Percentiles rank a stretch among this genome's conserved stretches.
Conservation (phyloP, 1,140 invertebrate genomes). For the Drosophila tristis region DNA sequence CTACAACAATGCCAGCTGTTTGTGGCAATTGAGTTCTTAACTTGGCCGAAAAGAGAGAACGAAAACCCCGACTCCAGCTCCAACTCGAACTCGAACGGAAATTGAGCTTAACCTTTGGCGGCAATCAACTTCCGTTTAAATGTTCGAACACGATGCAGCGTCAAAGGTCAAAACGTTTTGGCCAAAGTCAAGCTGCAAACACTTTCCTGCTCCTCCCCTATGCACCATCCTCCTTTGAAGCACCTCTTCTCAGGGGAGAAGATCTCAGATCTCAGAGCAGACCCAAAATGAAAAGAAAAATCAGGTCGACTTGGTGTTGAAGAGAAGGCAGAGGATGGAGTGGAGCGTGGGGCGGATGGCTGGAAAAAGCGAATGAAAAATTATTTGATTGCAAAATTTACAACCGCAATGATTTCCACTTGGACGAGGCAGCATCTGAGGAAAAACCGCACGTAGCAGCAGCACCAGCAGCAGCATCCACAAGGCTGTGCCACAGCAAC, state of each 20-base stretch:
- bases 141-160: constrained; percentile 74
- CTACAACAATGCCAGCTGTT: constrained; percentile 43
- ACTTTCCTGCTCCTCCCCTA: constrained; percentile 54
- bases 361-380: constrained; percentile 79
- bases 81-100: constrained; percentile 71
- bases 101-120: constrained; percentile 78
- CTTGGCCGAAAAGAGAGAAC: constrained; percentile 24
- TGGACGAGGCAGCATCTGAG: constrained; percentile 23
- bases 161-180: constrained; percentile 79
- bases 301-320: constrained; percentile 66
- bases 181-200: constrained; percentile 56
- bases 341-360: constrained; percentile 10
- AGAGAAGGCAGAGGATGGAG: constrained; percentile 9
- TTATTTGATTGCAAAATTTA: constrained; percentile 79
- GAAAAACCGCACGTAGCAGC: constrained; percentile 68
- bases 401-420: constrained; percentile 74
- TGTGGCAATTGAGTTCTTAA: constrained; percentile 70
- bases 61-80: constrained; percentile 18
- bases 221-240: too few relatives aligned
- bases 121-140: constrained; percentile 83
- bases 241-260: too few relatives aligned
- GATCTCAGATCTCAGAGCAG: background rate
- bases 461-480: constrained; percentile 25
- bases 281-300: constrained; percentile 76
- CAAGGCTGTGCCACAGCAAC: constrained; percentile 16